A percentile compares a stretch with the other conserved stretches of the same genome.
These are phyloP conservation scores for Thecocarcelia acutangulata DNA, from an alignment of 2,888 invertebrate species.

Conservation along the genomic window DNA sequence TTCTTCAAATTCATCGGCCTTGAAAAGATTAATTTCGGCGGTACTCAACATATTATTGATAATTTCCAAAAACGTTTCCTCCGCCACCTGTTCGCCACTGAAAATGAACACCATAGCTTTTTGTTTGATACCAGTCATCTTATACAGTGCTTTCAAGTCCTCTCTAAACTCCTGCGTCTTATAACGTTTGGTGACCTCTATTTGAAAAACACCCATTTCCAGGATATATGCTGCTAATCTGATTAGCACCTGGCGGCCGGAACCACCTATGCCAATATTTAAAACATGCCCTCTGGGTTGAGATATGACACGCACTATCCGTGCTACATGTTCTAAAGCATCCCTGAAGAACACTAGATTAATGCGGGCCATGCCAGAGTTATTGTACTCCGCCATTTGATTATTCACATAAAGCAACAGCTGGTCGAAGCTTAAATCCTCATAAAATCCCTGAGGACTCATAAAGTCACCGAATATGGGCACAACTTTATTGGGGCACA, in stretches of 20 bases:
- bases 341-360: slow-evolving; percentile 93
- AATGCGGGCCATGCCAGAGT: slow-evolving; percentile 89
- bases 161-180: slow-evolving; percentile 89
- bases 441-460: slow-evolving; percentile 89
- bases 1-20: slow-evolving; percentile 93
- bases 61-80: slow-evolving; percentile 92
- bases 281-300: slow-evolving; percentile 92
- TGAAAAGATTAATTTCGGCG: slow-evolving; percentile 94
- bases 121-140: slow-evolving; percentile 87
- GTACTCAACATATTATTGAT: slow-evolving; percentile 93
- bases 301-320: slow-evolving; percentile 91
- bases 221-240: slow-evolving; percentile 90
- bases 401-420: slow-evolving; percentile 83
- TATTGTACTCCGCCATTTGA: slow-evolving; percentile 83
- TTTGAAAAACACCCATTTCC: slow-evolving; percentile 89
- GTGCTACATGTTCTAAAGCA: slow-evolving; percentile 92
- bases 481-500: slow-evolving; percentile 88
- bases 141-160: slow-evolving; percentile 90
- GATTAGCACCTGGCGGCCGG: slow-evolving; percentile 91
- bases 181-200: slow-evolving; percentile 90
- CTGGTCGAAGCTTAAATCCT: slow-evolving; percentile 85
- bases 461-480: slow-evolving; percentile 91
- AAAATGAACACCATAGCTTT: slow-evolving; percentile 91
- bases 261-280: slow-evolving; percentile 92
- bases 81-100: slow-evolving; percentile 91